Percentiles rank a stretch among this genome's conserved stretches.
phyloP scores from a whole-genome alignment of 2,888 invertebrate genomes.

The Harpalus rubripes region DNA sequence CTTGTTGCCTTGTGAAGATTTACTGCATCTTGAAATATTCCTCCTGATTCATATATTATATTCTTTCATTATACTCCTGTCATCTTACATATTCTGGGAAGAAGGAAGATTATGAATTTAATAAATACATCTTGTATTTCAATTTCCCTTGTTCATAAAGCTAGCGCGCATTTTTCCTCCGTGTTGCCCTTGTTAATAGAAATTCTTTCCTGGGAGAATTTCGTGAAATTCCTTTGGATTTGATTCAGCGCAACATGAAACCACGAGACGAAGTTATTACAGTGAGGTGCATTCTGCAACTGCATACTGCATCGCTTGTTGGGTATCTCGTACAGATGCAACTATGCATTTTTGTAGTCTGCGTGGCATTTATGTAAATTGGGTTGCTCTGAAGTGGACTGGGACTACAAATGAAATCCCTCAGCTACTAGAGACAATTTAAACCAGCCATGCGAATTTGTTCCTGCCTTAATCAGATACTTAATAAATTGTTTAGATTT shows the following conservation, averaged over 20 bases:
- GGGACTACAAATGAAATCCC: constrained; percentile 15
- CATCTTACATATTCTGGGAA: not conserved
- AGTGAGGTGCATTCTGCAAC: constrained; percentile 16
- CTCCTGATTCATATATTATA: constrained; percentile 2
- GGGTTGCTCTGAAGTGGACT: constrained; percentile 13
- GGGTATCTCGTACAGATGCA: constrained; percentile 5
- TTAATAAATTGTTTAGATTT: too few species aligned
- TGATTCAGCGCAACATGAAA: constrained; percentile 11
- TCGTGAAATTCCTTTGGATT: not conserved
- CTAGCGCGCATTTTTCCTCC: not conserved
- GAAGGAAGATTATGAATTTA: not conserved
- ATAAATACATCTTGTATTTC: constrained; percentile 7
- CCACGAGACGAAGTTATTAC: not conserved
- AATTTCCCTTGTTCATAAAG: not conserved
- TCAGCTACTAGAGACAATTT: not conserved
- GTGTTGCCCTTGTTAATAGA: not conserved
- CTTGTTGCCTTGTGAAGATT: not conserved
- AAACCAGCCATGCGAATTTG: not conserved
- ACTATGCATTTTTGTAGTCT: constrained; percentile 40
- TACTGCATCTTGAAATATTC: not conserved
- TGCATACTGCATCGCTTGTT: constrained; percentile 20
- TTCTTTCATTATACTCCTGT: constrained; percentile 1
- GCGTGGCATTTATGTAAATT: constrained; percentile 44
- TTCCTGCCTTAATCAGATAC: not conserved
- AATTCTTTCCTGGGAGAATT: constrained; percentile 3